Base-by-base conservation (phyloP, 2,113 vertebrate species). In the Larimichthys crocea region DNA sequence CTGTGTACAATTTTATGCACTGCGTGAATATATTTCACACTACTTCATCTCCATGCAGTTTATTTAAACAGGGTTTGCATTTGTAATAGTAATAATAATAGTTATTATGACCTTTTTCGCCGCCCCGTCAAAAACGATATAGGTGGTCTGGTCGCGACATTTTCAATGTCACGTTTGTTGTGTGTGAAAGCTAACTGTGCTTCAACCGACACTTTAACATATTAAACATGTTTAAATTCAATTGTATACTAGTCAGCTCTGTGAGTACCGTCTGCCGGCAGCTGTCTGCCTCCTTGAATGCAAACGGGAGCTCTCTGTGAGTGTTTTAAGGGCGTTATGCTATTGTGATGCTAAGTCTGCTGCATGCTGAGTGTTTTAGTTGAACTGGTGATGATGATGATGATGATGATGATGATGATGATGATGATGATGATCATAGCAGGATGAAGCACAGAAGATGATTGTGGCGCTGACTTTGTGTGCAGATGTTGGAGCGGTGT, bases 131-230 rank as follows among this genome's bases (percentile, higher is more conserved):
- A 42, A 50, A 42, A 29, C 11, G 6, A 22, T 2, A 0, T 24
- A 0, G 14, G 0, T 77, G 66, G 50, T 60, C 10, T 19, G 22
- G 57, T 83, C 88, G 42, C 20, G 11, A 49, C 35, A 40, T 35
- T 22, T 26, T 87, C 91, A 94, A 95, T 93, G 94, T 94, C 94
- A 94, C 90, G 80, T 82, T 89, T 84, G 84, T 77, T 74, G n/a
- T 70, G 35, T 10, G 26, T 40, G 3, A 40, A 26, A 3, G 14
- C 26, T 3, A 4, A 2, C 9, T 64, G 11, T 31, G 26, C n/a
- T 8, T 8, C 9, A 40, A 40, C 1, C 64, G 10, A 20, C 7
- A n/a, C 44, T 19, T 66, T 10, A 76, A 10, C 4, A 3, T 3
- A 14, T 60, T 0, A 19, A 89, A 82, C 15, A 93, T 94, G 90